A percentile compares a stretch with the other conserved stretches of the same genome.
phyloP scores from a whole-genome alignment of 1,140 invertebrate genomes.

The Prorops nasuta region DNA sequence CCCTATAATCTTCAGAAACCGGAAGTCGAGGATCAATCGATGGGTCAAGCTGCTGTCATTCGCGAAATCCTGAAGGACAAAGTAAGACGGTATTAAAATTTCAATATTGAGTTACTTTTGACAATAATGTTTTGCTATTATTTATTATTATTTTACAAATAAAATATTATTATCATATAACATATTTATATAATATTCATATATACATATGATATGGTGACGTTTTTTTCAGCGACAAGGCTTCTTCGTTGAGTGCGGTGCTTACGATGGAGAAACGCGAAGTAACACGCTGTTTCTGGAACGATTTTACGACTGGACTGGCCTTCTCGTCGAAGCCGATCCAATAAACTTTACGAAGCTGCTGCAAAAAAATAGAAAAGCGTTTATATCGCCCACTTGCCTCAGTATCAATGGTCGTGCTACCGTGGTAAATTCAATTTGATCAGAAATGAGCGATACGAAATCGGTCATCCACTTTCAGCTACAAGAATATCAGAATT shows the following conservation, averaged over 20 bases:
- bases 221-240: slow-evolving; percentile 47
- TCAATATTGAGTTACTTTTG: not conserved
- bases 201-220: slow-evolving; percentile 5
- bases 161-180: not conserved
- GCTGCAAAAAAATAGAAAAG: slow-evolving; percentile 47
- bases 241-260: slow-evolving; percentile 60
- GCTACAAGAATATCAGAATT: too few relatives aligned
- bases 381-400: slow-evolving; percentile 51
- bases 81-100: slow-evolving; percentile 22
- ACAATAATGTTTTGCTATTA: slow-evolving; percentile 4
- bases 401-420: slow-evolving; percentile 49
- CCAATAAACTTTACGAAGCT: slow-evolving; percentile 55
- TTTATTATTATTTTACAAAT: not conserved
- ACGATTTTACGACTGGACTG: slow-evolving; percentile 49
- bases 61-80: slow-evolving; percentile 40
- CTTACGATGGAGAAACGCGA: slow-evolving; percentile 56
- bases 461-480: too few relatives aligned
- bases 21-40: slow-evolving; percentile 44
- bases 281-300: slow-evolving; percentile 59
- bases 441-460: too few relatives aligned
- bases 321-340: slow-evolving; percentile 59
- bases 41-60: slow-evolving; percentile 49
- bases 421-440: slow-evolving; percentile 48
- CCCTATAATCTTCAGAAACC: slow-evolving; percentile 35
- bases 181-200: not conserved